Conservation (phyloP, 92 coral and sea anemone genomes). For the Phenganax subtilis region DNA sequence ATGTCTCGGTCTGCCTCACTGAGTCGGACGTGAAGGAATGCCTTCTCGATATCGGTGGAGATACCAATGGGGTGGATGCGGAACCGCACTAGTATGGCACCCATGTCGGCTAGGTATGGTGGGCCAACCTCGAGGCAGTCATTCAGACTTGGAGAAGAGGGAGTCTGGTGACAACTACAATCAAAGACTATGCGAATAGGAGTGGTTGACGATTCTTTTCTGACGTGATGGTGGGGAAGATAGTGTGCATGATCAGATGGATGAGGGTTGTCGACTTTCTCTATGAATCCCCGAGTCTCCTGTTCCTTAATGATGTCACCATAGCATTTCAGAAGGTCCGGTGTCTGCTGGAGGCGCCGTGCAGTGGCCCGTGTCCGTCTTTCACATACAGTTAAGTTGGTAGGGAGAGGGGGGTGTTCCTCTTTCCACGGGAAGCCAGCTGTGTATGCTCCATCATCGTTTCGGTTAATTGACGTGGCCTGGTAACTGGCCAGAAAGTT, state of each 20-base stretch:
- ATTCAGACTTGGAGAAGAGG: conserved; percentile 43
- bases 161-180: conserved; percentile 34
- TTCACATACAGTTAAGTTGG: neutral
- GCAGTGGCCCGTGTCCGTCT: conserved; percentile 35
- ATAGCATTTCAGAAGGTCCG: conserved; percentile 27
- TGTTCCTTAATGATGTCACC: conserved; percentile 17
- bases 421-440: too few species aligned
- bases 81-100: neutral
- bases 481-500: conserved; percentile 14
- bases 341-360: conserved; percentile 8
- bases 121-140: conserved; percentile 48
- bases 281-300: conserved; percentile 43
- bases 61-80: conserved; percentile 36
- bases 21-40: conserved; percentile 38
- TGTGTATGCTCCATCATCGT: conserved; percentile 20
- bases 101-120: conserved; percentile 36
- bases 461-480: conserved; percentile 21
- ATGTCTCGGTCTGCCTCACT: conserved; percentile 48
- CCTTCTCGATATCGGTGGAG: conserved; percentile 24
- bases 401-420: too few species aligned
- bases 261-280: conserved; percentile 43
- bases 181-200: conserved; percentile 54
- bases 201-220: conserved; percentile 49
- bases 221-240: conserved; percentile 55
- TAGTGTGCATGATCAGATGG: conserved; percentile 26